A percentile compares a stretch with the other conserved stretches of the same genome.
phyloP scores from a whole-genome alignment of 2,797 vertebrate genomes.

The Sebastes baramenuke region DNA sequence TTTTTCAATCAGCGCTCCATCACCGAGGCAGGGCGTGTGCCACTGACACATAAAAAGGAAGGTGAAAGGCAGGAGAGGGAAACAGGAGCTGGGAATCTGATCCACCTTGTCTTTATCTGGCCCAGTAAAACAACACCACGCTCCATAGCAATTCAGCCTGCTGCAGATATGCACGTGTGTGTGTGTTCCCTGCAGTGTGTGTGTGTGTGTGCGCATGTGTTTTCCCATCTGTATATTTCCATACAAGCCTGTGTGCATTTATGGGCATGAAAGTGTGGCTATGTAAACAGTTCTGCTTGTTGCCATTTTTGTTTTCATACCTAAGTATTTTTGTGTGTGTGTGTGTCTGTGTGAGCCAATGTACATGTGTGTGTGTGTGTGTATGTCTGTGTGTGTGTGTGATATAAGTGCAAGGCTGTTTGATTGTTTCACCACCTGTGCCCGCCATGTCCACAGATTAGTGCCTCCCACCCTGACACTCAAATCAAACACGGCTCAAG shows the following conservation, averaged over 20 bases:
- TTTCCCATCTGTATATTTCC: constrained; percentile 24
- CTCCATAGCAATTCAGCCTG: constrained; percentile 56
- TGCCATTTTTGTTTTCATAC: constrained; percentile 37
- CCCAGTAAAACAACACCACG: constrained; percentile 81
- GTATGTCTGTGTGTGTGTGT: constrained; percentile 24
- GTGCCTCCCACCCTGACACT: constrained; percentile 77
- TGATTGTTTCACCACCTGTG: constrained; percentile 87
- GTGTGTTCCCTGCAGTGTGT: neutral
- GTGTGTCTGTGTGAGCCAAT: constrained; percentile 12
- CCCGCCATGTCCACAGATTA: constrained; percentile 75
- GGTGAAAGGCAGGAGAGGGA: constrained; percentile 60
- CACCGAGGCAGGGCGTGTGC: constrained; percentile 68
- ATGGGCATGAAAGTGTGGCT: constrained; percentile 18
- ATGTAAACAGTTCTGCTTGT: constrained; percentile 43
- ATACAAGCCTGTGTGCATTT: constrained; percentile 33
- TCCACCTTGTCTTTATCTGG: constrained; percentile 84
- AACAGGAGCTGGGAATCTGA: constrained; percentile 87
- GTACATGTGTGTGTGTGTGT: constrained; percentile 3
- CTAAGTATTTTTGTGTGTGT: constrained; percentile 23
- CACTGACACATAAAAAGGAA: constrained; percentile 72
- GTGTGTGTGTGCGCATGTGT: neutral
- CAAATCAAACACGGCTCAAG: constrained; percentile 76
- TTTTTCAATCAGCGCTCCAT: constrained; percentile 60
- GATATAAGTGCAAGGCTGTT: constrained; percentile 61
- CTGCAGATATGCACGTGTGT: constrained; percentile 39